phyloP scores from a whole-genome alignment of 2,797 vertebrate species.

The Galagoides demidoff region DNA sequence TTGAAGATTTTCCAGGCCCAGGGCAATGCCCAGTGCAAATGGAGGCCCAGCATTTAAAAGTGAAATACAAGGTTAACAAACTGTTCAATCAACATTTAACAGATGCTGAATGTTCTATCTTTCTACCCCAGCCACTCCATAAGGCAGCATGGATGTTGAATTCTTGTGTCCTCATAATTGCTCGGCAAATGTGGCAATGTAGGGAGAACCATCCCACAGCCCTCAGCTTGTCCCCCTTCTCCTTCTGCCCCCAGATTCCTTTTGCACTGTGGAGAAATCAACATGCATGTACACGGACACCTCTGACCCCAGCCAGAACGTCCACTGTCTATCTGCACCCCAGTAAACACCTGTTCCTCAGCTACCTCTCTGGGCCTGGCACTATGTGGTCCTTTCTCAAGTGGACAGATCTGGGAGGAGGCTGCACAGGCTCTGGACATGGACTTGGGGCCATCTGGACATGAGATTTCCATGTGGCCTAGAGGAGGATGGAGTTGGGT shows the following conservation, averaged over 20 bases:
- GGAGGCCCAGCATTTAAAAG: neutral
- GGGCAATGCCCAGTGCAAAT: neutral
- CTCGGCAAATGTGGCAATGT: fast-evolving
- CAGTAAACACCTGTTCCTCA: neutral
- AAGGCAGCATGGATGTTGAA: neutral
- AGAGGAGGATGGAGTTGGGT: neutral
- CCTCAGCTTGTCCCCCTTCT: neutral
- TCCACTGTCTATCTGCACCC: neutral
- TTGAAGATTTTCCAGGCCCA: neutral
- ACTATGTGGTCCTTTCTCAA: neutral
- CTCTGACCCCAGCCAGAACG: too few relatives aligned
- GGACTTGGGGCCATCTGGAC: neutral
- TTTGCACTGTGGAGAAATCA: neutral
- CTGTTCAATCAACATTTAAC: neutral
- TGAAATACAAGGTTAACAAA: neutral
- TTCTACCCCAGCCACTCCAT: neutral
- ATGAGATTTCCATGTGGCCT: neutral
- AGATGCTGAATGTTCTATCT: neutral
- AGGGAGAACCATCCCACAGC: neutral
- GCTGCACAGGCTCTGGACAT: neutral
- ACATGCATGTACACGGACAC: too few relatives aligned
- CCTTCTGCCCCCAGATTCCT: neutral
- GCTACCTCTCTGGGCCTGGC: neutral
- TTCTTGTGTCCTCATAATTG: neutral
- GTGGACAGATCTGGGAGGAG: neutral